These are phyloP conservation scores for Ceyx erithaca DNA, from an alignment of 2,797 vertebrate genomes.

Conservation along the genomic window DNA sequence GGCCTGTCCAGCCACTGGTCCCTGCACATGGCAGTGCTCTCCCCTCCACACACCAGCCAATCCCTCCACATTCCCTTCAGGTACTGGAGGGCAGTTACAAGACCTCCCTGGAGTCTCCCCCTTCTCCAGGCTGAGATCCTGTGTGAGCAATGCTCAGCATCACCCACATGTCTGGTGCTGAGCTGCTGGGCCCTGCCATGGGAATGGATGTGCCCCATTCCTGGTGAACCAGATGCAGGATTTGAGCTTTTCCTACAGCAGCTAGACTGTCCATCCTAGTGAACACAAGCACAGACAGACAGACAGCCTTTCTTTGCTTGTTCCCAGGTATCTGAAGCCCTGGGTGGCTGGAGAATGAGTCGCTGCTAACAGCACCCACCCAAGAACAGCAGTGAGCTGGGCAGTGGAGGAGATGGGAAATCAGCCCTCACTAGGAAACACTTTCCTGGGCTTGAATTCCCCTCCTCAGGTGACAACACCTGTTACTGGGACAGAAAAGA, in stretches of 20 bases:
- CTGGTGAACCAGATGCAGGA: rapidly evolving
- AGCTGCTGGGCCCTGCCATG: rapidly evolving
- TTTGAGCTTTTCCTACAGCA: background rate
- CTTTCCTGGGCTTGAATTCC: background rate
- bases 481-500: background rate
- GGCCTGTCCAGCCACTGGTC: rapidly evolving
- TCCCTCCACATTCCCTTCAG: background rate
- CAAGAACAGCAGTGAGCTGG: rapidly evolving
- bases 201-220: rapidly evolving
- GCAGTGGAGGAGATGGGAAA: background rate
- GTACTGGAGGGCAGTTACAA: too few relatives aligned
- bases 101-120: too few relatives aligned
- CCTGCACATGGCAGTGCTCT: rapidly evolving
- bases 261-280: rapidly evolving
- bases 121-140: too few relatives aligned
- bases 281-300: background rate
- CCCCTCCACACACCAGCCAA: background rate
- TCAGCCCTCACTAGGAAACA: rapidly evolving
- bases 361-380: background rate
- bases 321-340: rapidly evolving
- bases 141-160: rapidly evolving
- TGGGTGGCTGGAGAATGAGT: background rate
- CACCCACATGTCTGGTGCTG: rapidly evolving
- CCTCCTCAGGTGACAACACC: rapidly evolving
- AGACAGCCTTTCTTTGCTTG: background rate